Evolutionary conservation across 2,113 vertebrate genomes (phyloP), one percentile per base, ranked within the genome.

Genomic region (Phalacrocorax pelagicus): DNA sequence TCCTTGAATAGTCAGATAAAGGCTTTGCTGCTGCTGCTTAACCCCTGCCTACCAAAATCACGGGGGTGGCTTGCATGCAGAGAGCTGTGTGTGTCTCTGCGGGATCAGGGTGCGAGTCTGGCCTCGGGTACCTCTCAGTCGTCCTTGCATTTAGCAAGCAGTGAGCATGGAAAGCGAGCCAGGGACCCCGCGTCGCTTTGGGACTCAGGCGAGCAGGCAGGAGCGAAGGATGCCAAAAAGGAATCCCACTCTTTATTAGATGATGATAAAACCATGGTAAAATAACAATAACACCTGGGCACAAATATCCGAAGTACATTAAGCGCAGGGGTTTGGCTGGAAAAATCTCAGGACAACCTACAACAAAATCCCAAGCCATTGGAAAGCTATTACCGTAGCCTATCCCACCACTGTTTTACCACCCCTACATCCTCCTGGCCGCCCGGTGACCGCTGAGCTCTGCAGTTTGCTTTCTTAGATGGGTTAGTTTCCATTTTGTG

Each of bases 21-120:
- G 69, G 14, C 9, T 36, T 17, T 20, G 1, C 52, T 66, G 42
- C 66, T 75, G 36, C 38, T 81, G 59, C 57, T 71, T 17, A 36
- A 55, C 27, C 70, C 65, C 78, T 34, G 36, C 47, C 52, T 67
- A 8, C 29, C 19, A 21, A 67, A 75, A 16, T 5, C 15, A 0
- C 0, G 1, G 40, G 59, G 14, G 2, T 23, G 40, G n/a, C 20
- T 61, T 4, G 0, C 1, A 1, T 15, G 11, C 34, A 71, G 26
- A 1, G n/a, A n/a, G 51, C 36, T 34, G 26, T 0, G 63, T 3
- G 34, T 11, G 46, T 17, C 26, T 46, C 29, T 30, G 59, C n/a
- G 40, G 69, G 3, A 3, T 1, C 2, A 21, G 57, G 57, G 7
- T 61, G 73, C 4, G 5, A 6, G 62, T 7, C 9, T 24, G 73